Base-by-base conservation (phyloP, 2,113 vertebrate species). In the Festucalex cinctus region DNA sequence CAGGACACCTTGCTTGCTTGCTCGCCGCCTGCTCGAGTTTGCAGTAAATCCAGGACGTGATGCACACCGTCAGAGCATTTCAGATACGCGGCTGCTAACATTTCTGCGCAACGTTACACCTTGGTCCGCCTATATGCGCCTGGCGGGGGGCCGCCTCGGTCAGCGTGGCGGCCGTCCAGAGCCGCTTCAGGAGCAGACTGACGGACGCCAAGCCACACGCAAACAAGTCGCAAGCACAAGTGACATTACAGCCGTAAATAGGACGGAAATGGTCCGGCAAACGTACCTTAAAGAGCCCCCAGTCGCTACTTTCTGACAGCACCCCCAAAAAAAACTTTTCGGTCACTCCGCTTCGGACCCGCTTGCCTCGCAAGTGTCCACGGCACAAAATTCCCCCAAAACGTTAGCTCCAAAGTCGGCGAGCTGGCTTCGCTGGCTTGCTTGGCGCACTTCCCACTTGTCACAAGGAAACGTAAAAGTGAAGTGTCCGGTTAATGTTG, bases 221-320 rank as follows among this genome's bases (percentile, higher is more conserved):
- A 66, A 73, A 75, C 70, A 32, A 32, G 4, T 32, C 28, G 66
- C 13, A 63, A 0, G 63, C n/a, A 63, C 77, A 63, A 32, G 28
- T 32, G 43, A 63, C 46, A 68, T 4, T 71, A 68, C 66, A 62
- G 78, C 73, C 71, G 73, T 70, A 84, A 78, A 87, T 80, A 76
- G 12, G 14, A 62, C 14, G 13, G 12, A 41, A 17, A 24, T 19
- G 0, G 16, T 3, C 13, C 3, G 16, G 17, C 2, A 65, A 49
- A 83, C 90, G 88, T 72, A 92, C 91, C 91, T 86, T 26, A 24
- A 85, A 66, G 77, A 83, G 54, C 76, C 81, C 81, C 14, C 63
- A 46, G 28, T 14, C 60, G 39, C 10, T 26, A 26, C 41, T 63
- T 24, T 12, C 14, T 13, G 22, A 44, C 39, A 43, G 13, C 39